Evolutionary conservation across 2,888 invertebrate species (phyloP), one percentile per base, ranked within the genome.

Genomic region (Pecten maximus): DNA sequence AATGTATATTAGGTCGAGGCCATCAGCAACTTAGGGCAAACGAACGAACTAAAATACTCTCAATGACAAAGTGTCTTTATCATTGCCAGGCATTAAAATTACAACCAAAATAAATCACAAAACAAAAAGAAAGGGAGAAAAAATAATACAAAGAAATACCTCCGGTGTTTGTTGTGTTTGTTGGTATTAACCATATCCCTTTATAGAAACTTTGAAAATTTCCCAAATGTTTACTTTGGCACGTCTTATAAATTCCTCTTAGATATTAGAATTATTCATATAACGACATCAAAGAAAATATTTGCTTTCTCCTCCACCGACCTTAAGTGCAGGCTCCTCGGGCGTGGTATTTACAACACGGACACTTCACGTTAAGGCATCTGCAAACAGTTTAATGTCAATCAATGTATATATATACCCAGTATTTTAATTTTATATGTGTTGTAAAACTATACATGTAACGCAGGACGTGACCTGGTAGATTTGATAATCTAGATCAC

Each of bases 271-370:
- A 60, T n/a, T 60, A 60, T 60, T 28, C 60, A 60, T 44, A 44
- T n/a, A 60, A 28, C 60, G n/a, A 60, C 60, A 60, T 28, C 60
- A 60, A 60, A 60, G 60, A 60, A 60, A 60, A 60, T 60, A 60
- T 60, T 60, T n/a, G 10, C 60, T 28, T 60, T 60, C 28, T 10
- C 60, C 60, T 60, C 28, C 2, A 3, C 28, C 60, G 4, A 28
- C 6, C 60, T 60, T 28, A n/a, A 60, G n/a, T 60, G 28, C 3
- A n/a, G 4, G 60, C 15, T 60, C 6, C 28, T 60, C 60, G 28
- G 60, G 8, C 60, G 60, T 28, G 28, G 60, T 60, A 60, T 60
- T 60, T 60, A 60, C 60, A 60, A 60, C 60, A 60, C n/a, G 6
- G 16, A 28, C 60, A 3, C 60, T 60, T 60, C 60, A 60, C 10